Conservation (phyloP, 2,888 invertebrate species). For the Athrips mouffetella region DNA sequence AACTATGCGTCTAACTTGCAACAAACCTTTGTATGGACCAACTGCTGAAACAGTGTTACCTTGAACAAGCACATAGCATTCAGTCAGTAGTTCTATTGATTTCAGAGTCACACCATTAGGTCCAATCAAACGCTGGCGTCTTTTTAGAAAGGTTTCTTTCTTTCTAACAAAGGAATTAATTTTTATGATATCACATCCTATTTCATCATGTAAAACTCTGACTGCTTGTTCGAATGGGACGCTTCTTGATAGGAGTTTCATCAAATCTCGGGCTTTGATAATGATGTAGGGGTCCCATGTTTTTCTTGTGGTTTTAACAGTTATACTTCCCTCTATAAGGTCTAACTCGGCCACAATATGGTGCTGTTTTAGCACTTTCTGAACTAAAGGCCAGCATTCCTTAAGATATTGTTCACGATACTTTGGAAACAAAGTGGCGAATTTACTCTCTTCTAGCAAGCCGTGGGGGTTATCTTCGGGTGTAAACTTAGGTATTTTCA, state of each 20-base stretch:
- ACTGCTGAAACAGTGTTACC: conserved; percentile 98
- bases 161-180: conserved; percentile 94
- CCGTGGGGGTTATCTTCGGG: conserved; percentile 93
- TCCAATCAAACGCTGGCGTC: conserved; percentile 95
- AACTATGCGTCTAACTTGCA: conserved; percentile 92
- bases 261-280: conserved; percentile 96
- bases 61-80: conserved; percentile 97
- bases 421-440: conserved; percentile 97
- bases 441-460: conserved; percentile 94
- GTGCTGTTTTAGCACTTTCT: conserved; percentile 89
- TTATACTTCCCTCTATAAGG: conserved; percentile 95
- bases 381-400: conserved; percentile 96
- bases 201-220: conserved; percentile 91
- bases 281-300: conserved; percentile 99
- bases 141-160: conserved; percentile 95
- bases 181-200: conserved; percentile 97
- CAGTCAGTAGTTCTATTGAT: conserved; percentile 96
- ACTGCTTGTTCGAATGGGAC: conserved; percentile 98
- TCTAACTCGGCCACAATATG: conserved; percentile 92
- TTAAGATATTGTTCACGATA: conserved; percentile 97
- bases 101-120: conserved; percentile 99
- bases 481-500: conserved; percentile 92
- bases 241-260: conserved; percentile 95
- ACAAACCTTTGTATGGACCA: conserved; percentile 95
- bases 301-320: conserved; percentile 95